Evolutionary conservation across 2,888 invertebrate species (phyloP).

Genomic region (Noctua janthina): DNA sequence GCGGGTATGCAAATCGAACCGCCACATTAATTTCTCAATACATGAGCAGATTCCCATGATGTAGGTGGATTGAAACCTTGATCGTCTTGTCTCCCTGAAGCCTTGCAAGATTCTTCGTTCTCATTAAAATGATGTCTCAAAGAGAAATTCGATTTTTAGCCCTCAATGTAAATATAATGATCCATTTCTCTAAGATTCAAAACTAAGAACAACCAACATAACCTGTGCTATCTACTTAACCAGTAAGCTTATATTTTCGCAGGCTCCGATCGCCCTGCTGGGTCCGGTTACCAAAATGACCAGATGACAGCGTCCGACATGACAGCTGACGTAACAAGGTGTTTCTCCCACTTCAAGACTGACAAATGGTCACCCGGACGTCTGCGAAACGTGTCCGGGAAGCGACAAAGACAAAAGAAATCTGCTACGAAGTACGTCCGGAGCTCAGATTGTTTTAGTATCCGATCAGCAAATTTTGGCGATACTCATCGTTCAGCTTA

Average conservation of each 20-base stretch:
- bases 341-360: slow-evolving; percentile 51
- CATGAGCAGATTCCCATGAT: slow-evolving; percentile 36
- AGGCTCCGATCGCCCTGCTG: slow-evolving; percentile 3
- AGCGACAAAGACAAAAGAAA: slow-evolving; percentile 39
- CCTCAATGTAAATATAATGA: background rate
- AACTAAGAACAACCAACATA: slow-evolving; percentile 1
- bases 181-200: background rate
- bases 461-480: background rate
- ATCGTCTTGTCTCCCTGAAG: slow-evolving; percentile 3
- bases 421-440: slow-evolving; percentile 7
- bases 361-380: slow-evolving; percentile 55
- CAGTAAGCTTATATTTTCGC: slow-evolving; percentile 5
- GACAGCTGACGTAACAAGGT: slow-evolving; percentile 46
- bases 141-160: background rate
- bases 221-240: background rate
- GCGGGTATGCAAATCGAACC: slow-evolving; percentile 58
- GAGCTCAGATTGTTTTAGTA: background rate
- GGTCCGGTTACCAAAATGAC: slow-evolving; percentile 34
- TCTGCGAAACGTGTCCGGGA: slow-evolving; percentile 53
- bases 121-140: slow-evolving; percentile 10
- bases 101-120: background rate
- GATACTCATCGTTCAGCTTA: slow-evolving; percentile 7
- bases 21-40: slow-evolving; percentile 59
- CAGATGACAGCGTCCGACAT: slow-evolving; percentile 27
- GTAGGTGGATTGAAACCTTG: slow-evolving; percentile 28